Evolutionary conservation across 2,888 invertebrate species (phyloP), one percentile per base, ranked within the genome.

Genomic region (Chymomyza amoena): DNA sequence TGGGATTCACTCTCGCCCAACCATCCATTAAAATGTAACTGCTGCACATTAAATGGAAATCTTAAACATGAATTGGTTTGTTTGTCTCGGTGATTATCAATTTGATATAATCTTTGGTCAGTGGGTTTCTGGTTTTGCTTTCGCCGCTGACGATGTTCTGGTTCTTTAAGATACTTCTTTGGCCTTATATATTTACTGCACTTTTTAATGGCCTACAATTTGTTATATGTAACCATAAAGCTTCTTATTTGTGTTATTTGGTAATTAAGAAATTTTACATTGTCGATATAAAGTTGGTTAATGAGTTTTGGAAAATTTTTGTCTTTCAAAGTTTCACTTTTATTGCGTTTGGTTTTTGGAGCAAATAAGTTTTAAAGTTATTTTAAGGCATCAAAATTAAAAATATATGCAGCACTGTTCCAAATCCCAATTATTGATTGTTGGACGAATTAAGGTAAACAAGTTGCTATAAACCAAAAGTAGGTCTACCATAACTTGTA

Each of bases 41-140:
- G 72, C 67, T 67, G 76, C 69, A 67, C 74, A 72, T 83, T 80
- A 79, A 82, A 75, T 78, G 78, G 61, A 68, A 78, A 77, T 73
- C 77, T 84, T 81, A 73, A 75, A 71, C 57, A 25, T 25, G 57
- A 25, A 56, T 65, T 45, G 36, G 16, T 72, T 68, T 61, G 63
- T 72, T 67, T 56, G 72, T 45, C 54, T 45, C 15, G 51, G 61
- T 69, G 68, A 20, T 54, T 67, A 68, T 59, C 64, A 15, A 54
- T 15, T 15, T 59, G 39, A 45, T 45, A 45, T 45, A 13, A 45
- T 13, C 36, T 60, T 72, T 75, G 73, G 69, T 65, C 77, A 77
- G 50, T 71, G 64, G 13, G 36, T 9, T 51, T 60, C 72, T 61
- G 50, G 28, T 67, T 60, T 6, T 62, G 70, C 2, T 18, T 32